These are phyloP conservation scores for Cladorhizidae sp. DNA, from an alignment of 37 sponge, comb jelly and placozoan species.

Conservation along the genomic window DNA sequence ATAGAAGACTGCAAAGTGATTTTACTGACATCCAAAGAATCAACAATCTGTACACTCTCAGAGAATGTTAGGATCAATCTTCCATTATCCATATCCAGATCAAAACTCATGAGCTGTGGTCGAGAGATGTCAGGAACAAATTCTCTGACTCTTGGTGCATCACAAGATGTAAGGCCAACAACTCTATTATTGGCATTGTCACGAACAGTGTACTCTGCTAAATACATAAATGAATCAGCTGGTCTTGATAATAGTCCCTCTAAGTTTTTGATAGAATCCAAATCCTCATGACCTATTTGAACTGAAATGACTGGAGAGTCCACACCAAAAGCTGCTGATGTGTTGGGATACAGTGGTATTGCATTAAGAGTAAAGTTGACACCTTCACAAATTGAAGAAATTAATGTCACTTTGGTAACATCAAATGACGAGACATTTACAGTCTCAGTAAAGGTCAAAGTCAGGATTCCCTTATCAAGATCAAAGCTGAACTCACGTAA, in stretches of 20 bases:
- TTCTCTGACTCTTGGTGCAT: conserved; percentile 26
- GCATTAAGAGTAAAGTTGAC: conserved; percentile 57
- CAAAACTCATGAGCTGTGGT: conserved; percentile 78
- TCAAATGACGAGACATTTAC: conserved; percentile 82
- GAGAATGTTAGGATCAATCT: conserved; percentile 85
- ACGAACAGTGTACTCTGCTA: conserved; percentile 26
- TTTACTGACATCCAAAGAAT: conserved; percentile 78
- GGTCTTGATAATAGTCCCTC: conserved; percentile 49
- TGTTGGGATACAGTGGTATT: conserved; percentile 74
- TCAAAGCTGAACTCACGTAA: conserved; percentile 73
- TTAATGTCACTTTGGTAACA: conserved; percentile 69
- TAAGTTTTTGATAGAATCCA: conserved; percentile 81
- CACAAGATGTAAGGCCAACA: conserved; percentile 14
- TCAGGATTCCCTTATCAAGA: conserved; percentile 76
- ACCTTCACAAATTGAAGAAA: conserved; percentile 18
- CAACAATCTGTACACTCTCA: conserved; percentile 85
- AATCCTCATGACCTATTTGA: conserved; percentile 77
- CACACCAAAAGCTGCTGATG: conserved; percentile 61
- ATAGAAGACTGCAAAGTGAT: conserved; percentile 63
- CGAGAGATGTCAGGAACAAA: conserved; percentile 73
- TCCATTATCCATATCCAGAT: conserved; percentile 84
- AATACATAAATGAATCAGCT: conserved; percentile 61
- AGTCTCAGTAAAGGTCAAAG: conserved; percentile 90
- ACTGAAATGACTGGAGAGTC: conserved; percentile 71
- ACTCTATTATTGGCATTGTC: conserved; percentile 80